A percentile compares a stretch with the other conserved stretches of the same genome.
phyloP scores from a whole-genome alignment of 2,797 vertebrate genomes.

The Nasua narica region DNA sequence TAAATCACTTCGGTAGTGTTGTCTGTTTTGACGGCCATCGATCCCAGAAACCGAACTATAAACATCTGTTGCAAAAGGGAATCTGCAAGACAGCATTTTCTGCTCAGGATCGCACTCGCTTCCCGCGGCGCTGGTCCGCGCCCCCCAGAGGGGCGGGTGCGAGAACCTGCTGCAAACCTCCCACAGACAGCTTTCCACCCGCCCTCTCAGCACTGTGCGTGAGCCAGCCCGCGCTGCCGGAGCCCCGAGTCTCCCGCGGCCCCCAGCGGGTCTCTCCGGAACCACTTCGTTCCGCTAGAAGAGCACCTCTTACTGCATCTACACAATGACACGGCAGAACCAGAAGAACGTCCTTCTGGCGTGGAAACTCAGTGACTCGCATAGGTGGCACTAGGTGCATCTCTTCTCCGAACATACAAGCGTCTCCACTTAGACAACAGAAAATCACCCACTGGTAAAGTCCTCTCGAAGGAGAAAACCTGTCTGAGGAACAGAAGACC shows the following conservation, averaged over 20 bases:
- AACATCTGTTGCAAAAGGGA: conserved; percentile 97
- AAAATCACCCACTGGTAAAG: background rate
- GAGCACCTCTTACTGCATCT: background rate
- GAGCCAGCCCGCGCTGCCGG: background rate
- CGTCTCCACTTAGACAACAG: background rate
- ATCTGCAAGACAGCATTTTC: conserved; percentile 82
- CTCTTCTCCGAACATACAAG: background rate
- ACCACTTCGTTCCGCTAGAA: background rate
- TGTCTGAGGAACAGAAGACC: background rate
- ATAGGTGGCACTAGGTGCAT: background rate
- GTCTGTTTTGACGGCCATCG: conserved; percentile 94
- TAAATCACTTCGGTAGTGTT: conserved; percentile 93
- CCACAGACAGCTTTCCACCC: background rate
- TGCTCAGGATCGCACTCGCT: background rate
- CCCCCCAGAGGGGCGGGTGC: background rate
- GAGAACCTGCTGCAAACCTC: background rate
- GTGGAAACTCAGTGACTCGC: background rate
- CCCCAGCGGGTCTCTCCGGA: background rate
- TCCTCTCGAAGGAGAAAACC: background rate
- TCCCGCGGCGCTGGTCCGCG: background rate
- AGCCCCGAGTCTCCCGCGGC: background rate
- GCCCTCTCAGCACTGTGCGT: background rate
- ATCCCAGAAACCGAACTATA: conserved; percentile 94
- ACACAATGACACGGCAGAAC: background rate
- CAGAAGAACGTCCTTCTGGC: background rate